Percentiles rank a stretch among this genome's conserved stretches.
phyloP scores from a whole-genome alignment of 2,113 vertebrate genomes.

The Leucoraja erinaceus region DNA sequence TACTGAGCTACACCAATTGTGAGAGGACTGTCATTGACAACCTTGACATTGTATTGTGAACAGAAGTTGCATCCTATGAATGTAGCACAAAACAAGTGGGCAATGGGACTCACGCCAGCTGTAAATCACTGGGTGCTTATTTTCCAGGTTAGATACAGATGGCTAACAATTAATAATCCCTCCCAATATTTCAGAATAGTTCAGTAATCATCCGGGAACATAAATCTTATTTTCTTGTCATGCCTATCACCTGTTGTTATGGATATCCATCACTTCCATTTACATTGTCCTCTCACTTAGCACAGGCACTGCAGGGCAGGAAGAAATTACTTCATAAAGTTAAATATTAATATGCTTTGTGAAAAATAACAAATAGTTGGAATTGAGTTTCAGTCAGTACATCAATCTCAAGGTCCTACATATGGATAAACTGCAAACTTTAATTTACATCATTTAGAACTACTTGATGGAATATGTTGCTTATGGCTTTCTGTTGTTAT shows the following conservation, averaged over 20 bases:
- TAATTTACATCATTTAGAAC: conserved; percentile 15
- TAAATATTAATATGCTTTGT: conserved; percentile 3
- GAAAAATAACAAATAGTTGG: conserved; percentile 31
- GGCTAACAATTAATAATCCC: background rate
- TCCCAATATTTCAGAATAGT: background rate
- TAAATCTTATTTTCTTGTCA: background rate
- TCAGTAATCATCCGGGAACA: background rate
- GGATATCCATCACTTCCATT: background rate
- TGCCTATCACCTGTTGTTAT: background rate
- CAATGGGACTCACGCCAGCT: background rate
- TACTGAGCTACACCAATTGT: background rate
- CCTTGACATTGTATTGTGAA: background rate
- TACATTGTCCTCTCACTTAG: background rate
- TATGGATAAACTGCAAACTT: conserved; percentile 21
- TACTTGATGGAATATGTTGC: background rate
- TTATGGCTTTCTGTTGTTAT: background rate
- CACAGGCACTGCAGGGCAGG: background rate
- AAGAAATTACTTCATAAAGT: background rate
- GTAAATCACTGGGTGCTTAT: no score
- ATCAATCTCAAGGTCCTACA: conserved; percentile 11
- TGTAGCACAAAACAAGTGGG: background rate
- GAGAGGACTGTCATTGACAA: background rate
- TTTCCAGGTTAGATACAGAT: background rate
- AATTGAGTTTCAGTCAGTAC: conserved; percentile 10
- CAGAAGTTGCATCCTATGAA: no score